Conservation (phyloP, 2,113 vertebrate genomes). For the Platanista minor region DNA sequence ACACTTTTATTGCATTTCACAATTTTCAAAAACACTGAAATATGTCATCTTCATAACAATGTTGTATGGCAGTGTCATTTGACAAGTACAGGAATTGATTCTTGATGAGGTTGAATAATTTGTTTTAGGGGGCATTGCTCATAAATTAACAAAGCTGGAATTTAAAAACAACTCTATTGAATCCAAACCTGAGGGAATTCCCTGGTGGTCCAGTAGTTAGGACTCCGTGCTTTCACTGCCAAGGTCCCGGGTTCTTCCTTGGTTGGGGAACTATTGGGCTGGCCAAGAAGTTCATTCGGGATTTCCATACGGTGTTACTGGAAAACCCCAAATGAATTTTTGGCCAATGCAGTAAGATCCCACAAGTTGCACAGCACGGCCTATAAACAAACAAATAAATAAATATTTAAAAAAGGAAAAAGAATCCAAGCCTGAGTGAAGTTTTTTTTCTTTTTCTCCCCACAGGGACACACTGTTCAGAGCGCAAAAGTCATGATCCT, state of each 20-base stretch:
- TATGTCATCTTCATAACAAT: not conserved
- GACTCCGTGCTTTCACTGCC: not conserved
- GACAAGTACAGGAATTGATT: not conserved
- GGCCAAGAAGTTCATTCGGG: not conserved
- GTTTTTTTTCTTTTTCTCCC: not conserved
- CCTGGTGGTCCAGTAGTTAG: not conserved
- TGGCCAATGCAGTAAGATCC: not conserved
- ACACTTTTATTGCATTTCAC: not conserved
- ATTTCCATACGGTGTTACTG: not conserved
- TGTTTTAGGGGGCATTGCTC: not conserved
- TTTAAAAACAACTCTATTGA: not conserved
- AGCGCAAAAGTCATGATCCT: not conserved
- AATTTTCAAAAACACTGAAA: not conserved
- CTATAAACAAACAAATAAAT: not conserved
- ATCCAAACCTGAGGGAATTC: not conserved
- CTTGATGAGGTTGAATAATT: not conserved
- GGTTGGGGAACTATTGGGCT: not conserved
- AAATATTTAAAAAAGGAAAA: not conserved
- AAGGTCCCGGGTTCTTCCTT: not conserved
- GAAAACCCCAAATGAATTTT: not conserved
- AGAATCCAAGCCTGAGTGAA: not conserved
- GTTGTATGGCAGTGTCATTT: not conserved
- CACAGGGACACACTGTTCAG: not conserved
- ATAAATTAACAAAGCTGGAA: not conserved
- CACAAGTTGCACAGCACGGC: not conserved